Base-by-base conservation (phyloP, 2,797 vertebrate genomes). In the Sebastes aleutianus region DNA sequence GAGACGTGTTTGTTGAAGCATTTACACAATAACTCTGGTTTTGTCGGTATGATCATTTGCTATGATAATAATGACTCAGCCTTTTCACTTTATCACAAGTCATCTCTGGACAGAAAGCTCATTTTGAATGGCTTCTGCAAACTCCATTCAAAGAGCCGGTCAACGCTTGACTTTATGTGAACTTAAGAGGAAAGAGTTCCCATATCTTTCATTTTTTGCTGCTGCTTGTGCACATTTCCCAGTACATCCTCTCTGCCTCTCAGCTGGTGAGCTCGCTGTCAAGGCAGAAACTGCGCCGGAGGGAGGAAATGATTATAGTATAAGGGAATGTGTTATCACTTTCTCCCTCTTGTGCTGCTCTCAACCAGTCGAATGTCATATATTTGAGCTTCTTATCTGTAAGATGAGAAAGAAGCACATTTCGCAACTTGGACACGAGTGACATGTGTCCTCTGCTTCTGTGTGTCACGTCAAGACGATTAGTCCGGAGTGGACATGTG, bases 311-410 rank as follows among this genome's bases (percentile, higher is more conserved):
- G 92, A 94, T 93, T 89, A 71, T 72, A 93, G 91, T 90, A 88
- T 86, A 77, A 85, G 92, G 88, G 92, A 95, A 94, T 94, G 93
- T 88, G 85, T 94, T 94, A 94, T 95, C 93, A 84, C 84, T 90
- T 83, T 92, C 74, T 82, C 85, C 71, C 86, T 85, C 88, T 83
- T 80, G 82, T 91, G 85, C 79, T 78, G 81, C 85, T 86, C 87
- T 85, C 78, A 26, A 80, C 63, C 72, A 79, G 68, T 64, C 77
- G 56, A 85, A 85, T 88, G 73, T 88, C 86, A 87, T 83, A 56
- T 74, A 86, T 84, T 85, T 88, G 72, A 69, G 54, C 73, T 79
- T 74, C 87, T 93, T 94, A 92, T 95, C 90, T 84, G 69, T 12
- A 24, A 80, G 29, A 88, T 70, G 88, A 86, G 78, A 84, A 74